Evolutionary conservation across 1,140 invertebrate genomes (phyloP), one percentile per base, ranked within the genome.

Genomic region (Drosophila ohnishii): DNA sequence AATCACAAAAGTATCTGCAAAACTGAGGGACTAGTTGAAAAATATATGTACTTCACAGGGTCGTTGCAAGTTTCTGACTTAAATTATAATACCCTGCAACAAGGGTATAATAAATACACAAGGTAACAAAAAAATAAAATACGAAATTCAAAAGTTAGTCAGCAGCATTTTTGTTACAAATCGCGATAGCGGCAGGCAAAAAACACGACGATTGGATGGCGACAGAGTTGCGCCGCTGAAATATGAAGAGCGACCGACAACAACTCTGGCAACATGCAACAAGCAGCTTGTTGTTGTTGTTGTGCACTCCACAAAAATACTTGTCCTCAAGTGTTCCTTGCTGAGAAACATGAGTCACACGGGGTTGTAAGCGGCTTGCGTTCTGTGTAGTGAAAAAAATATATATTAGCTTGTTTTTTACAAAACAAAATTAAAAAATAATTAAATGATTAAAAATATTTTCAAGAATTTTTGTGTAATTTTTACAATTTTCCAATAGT

Each of bases 201-300:
- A 69, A 59, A 69, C 48, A 70, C 37, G 53, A 56, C 55, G 40
- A 42, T 25, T 16, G 19, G 30, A 69, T 64, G 65, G 47, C 65
- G 60, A 69, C 65, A 65, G 19, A 40, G 19, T 35, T 25, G 37
- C 32, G 39, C 30, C n/a, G 13, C 60, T 63, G 35, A 80, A 80
- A 57, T 81, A 81, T 77, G 78, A 81, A 81, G 78, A 80, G 73
- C 70, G 62, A 22, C 72, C 14, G 61, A 44, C 72, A 25, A 45
- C 62, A 60, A 66, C 44, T 32, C 28, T 13, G 10, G 69, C 74
- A 42, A 50, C 30, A 50, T 34, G 59, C 60, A 42, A 62, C 57
- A 73, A 39, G 70, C 61, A 58, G 53, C 51, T 44, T 40, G 40
- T 19, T 30, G n/a, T 16, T 55, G 35, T 19, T 37, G 45, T 13